These are phyloP conservation scores for Mionectes macconnelli DNA, from an alignment of 2,113 vertebrate genomes.

Conservation along the genomic window DNA sequence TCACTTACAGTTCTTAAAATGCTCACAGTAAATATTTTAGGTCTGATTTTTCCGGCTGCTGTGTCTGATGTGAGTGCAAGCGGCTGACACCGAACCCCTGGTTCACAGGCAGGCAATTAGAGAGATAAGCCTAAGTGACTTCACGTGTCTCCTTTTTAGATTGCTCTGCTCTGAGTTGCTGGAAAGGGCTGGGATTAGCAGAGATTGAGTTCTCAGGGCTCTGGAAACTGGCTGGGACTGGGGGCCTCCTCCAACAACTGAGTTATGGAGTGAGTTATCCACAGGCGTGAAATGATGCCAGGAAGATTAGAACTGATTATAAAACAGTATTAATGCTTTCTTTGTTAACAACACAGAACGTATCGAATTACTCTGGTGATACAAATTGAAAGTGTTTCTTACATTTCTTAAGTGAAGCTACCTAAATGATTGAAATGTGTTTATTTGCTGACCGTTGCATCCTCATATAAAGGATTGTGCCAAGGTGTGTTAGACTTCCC, in stretches of 20 bases:
- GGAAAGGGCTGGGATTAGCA: constrained; percentile 13
- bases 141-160: constrained; percentile 3
- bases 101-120: neutral
- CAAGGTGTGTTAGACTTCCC: neutral
- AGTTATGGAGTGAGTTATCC: neutral
- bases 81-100: neutral
- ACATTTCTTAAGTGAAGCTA: neutral
- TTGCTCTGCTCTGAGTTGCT: neutral
- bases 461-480: neutral
- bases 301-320: constrained; percentile 5
- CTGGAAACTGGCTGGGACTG: neutral
- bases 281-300: neutral
- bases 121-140: constrained; percentile 33
- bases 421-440: neutral
- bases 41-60: neutral
- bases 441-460: neutral
- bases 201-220: neutral
- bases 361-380: neutral
- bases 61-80: neutral
- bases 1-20: neutral
- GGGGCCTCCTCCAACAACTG: neutral
- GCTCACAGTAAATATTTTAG: neutral
- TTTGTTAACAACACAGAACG: neutral
- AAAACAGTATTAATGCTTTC: neutral
- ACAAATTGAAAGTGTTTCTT: neutral